Evolutionary conservation across 2,888 invertebrate species (phyloP).

Genomic region (Zhuqinia jingwanae): DNA sequence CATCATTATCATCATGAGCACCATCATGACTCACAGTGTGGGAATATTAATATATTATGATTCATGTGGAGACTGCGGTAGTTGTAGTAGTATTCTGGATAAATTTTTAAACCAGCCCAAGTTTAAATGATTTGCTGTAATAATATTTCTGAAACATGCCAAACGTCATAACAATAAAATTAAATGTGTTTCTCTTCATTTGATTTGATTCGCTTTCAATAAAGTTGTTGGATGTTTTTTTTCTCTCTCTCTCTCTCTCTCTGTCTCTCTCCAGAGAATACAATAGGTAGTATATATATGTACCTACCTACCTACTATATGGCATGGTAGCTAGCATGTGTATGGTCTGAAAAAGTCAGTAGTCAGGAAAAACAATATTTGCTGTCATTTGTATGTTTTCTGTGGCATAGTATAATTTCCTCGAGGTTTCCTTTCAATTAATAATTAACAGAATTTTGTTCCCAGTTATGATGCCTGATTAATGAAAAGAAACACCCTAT

Average conservation of each 20-base stretch:
- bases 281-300: not conserved
- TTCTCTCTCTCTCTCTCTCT: not conserved
- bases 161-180: not conserved
- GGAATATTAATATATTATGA: conserved; percentile 47
- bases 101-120: no score
- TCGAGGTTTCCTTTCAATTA: conserved; percentile 43
- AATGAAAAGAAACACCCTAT: conserved; percentile 71
- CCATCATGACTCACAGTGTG: conserved; percentile 44
- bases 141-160: not conserved
- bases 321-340: no score
- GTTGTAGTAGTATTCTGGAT: no score
- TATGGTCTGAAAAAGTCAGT: no score
- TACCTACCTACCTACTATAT: no score
- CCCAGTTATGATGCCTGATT: conserved; percentile 68
- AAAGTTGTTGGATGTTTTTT: not conserved
- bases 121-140: no score
- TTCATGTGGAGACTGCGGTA: not conserved
- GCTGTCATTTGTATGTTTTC: conserved; percentile 63
- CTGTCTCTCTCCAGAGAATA: no score
- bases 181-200: no score
- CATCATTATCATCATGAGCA: no score
- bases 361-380: conserved; percentile 6
- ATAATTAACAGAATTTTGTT: conserved; percentile 66
- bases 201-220: no score
- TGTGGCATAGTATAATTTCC: conserved; percentile 51